Conservation (phyloP, 2,888 invertebrate genomes). For the Willowsia nigromaculata region DNA sequence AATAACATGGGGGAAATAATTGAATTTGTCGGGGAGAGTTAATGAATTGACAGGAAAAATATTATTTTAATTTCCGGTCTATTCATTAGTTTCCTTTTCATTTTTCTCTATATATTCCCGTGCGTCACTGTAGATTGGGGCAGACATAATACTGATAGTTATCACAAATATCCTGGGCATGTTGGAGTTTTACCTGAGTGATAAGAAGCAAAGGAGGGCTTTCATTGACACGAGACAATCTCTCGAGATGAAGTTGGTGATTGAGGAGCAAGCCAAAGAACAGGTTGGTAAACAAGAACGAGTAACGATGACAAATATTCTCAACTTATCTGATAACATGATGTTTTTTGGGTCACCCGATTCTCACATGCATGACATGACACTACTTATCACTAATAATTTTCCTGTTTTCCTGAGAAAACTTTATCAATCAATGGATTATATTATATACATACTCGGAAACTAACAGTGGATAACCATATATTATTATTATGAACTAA, state of each 20-base stretch:
- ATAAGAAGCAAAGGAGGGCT: constrained; percentile 92
- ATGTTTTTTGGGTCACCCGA: no score
- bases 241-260: constrained; percentile 93
- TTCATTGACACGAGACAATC: constrained; percentile 92
- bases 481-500: background rate
- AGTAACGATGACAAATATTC: no score
- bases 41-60: no score
- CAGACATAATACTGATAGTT: constrained; percentile 86
- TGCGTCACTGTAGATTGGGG: constrained; percentile 84
- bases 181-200: constrained; percentile 87
- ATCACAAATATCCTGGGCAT: constrained; percentile 89
- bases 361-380: no score
- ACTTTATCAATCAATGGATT: no score
- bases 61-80: background rate
- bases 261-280: constrained; percentile 95
- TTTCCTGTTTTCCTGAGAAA: no score
- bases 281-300: constrained; percentile 84
- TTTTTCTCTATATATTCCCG: background rate
- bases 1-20: no score
- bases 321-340: no score
- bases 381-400: no score
- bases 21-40: no score
- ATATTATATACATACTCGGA: no score
- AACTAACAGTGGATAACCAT: no score
- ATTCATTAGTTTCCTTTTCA: background rate